phyloP scores from a whole-genome alignment of 2,888 invertebrate species.

The Oeneis ivallda region DNA sequence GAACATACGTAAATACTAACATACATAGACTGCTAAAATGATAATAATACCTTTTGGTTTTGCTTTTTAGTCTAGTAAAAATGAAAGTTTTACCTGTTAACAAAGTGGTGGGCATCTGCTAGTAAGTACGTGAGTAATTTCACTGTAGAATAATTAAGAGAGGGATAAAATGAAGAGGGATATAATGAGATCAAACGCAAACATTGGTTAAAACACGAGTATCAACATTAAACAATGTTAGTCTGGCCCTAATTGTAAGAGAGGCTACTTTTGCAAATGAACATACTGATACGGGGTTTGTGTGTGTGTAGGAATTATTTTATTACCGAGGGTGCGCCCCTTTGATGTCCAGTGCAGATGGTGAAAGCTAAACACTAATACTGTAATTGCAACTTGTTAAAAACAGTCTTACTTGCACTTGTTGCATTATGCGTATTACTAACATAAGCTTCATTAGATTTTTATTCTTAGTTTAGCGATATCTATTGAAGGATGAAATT shows the following conservation, averaged over 20 bases:
- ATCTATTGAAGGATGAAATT: too few relatives aligned
- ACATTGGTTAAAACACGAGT: conserved; percentile 38
- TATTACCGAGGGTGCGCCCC: conserved; percentile 47
- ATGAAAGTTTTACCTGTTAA: too few relatives aligned
- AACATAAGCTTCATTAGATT: too few relatives aligned
- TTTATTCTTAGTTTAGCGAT: too few relatives aligned
- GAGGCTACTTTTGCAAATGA: conserved; percentile 59
- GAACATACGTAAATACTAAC: too few relatives aligned
- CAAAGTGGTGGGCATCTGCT: too few relatives aligned
- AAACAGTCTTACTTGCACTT: background rate
- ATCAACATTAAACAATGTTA: conserved; percentile 42
- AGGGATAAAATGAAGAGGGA: background rate
- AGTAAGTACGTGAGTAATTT: too few relatives aligned
- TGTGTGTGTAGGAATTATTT: conserved; percentile 45
- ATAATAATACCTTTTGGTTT: too few relatives aligned
- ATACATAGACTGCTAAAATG: too few relatives aligned
- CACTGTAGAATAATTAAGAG: background rate
- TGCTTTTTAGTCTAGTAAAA: too few relatives aligned
- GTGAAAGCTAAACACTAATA: conserved; percentile 22
- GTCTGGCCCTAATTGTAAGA: conserved; percentile 64
- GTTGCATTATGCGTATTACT: too few relatives aligned
- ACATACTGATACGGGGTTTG: conserved; percentile 52
- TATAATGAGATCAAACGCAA: conserved; percentile 22
- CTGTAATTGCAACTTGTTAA: conserved; percentile 21
- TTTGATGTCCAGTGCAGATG: conserved; percentile 35